A percentile compares a stretch with the other conserved stretches of the same genome.
Evolutionary conservation across 2,113 vertebrate species (phyloP).

Genomic region (Sardina pilchardus): DNA sequence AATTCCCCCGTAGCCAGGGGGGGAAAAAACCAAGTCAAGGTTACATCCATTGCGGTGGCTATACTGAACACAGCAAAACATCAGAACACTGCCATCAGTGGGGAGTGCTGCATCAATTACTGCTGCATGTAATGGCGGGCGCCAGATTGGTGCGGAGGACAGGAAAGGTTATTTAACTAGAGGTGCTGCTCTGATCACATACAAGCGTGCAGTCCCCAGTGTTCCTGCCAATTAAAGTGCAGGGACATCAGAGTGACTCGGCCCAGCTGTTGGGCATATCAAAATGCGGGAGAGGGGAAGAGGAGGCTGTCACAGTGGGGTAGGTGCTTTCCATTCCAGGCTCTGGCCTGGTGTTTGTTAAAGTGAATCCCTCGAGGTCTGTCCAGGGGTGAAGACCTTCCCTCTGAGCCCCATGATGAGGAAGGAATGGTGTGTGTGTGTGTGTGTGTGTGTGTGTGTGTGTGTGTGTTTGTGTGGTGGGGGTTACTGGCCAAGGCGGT

Average conservation of each 20-base stretch:
- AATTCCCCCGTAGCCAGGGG: not conserved
- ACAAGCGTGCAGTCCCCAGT: not conserved
- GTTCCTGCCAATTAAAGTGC: not conserved
- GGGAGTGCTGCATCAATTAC: slow-evolving; percentile 21
- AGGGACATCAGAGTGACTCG: not conserved
- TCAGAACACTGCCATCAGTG: slow-evolving; percentile 1
- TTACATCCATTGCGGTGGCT: not conserved
- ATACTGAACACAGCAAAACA: slow-evolving; percentile 11
- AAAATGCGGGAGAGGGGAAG: not conserved
- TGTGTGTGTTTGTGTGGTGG: not conserved
- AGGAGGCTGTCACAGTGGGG: not conserved
- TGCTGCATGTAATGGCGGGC: slow-evolving; percentile 16
- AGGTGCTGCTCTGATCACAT: not conserved
- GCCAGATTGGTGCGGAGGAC: slow-evolving; percentile 33
- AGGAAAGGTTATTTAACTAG: slow-evolving; percentile 27
- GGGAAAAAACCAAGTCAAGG: not conserved
- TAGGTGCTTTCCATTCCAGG: not conserved
- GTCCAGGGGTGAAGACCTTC: slow-evolving; percentile 1
- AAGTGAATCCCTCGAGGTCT: not conserved
- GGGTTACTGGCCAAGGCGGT: slow-evolving; percentile 7
- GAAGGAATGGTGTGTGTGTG: not conserved
- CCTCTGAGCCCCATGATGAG: slow-evolving; percentile 1
- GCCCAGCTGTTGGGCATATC: slow-evolving; percentile 4
- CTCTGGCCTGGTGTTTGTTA: not conserved
- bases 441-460: too few species aligned